Evolutionary conservation across 2,888 invertebrate genomes (phyloP).

Genomic region (Eupithecia subumbrata): DNA sequence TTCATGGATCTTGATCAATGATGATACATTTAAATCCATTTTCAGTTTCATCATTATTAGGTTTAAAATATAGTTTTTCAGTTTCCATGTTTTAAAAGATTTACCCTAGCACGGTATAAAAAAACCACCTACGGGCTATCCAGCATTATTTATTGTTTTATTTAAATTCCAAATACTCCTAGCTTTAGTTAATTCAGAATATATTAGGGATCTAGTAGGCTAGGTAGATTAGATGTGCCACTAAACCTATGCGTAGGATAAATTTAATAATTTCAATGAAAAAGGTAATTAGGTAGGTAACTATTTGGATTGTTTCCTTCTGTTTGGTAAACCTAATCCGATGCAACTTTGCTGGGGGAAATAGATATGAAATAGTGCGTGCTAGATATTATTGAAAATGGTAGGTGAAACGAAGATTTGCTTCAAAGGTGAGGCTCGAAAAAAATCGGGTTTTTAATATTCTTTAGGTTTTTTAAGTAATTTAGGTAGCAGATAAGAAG

Average conservation of each 20-base stretch:
- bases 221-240: constrained; percentile 10
- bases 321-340: background rate
- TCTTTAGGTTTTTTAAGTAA: too few relatives aligned
- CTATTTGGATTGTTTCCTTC: background rate
- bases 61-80: background rate
- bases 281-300: background rate
- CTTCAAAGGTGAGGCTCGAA: too few relatives aligned
- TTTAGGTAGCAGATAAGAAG: too few relatives aligned
- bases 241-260: background rate
- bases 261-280: background rate
- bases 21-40: background rate
- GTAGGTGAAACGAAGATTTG: background rate
- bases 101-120: background rate
- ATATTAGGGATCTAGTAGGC: constrained; percentile 9
- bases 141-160: constrained; percentile 12
- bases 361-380: background rate
- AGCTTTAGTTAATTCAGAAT: constrained; percentile 21
- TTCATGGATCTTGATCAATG: too few relatives aligned
- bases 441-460: too few relatives aligned
- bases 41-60: background rate
- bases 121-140: background rate
- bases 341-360: background rate
- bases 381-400: background rate
- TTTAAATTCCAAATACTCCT: constrained; percentile 34
- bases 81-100: background rate